Evolutionary conservation across 1,140 invertebrate species (phyloP).

Genomic region (Drosophila simulans): DNA sequence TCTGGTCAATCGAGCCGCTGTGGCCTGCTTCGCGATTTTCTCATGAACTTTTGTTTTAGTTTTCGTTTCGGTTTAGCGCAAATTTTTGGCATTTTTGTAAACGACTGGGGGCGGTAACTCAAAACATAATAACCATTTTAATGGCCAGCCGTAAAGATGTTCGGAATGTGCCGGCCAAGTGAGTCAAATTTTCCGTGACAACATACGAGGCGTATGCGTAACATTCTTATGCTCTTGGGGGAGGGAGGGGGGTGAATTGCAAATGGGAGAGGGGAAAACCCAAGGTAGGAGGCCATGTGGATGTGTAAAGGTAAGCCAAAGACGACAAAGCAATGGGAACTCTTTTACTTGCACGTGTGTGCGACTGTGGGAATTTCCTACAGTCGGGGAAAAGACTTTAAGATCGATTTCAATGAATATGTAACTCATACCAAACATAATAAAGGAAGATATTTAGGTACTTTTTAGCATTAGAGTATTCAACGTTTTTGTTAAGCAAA

Average conservation of each 20-base stretch:
- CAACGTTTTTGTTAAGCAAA: too few species aligned
- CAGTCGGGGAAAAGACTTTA: conserved; percentile 6
- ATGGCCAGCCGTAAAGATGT: conserved; percentile 35
- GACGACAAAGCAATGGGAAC: conserved; percentile 51
- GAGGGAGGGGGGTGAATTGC: background rate
- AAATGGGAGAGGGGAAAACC: background rate
- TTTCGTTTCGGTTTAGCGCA: background rate
- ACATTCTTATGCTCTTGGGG: conserved; percentile 36
- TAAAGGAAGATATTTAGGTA: too few species aligned
- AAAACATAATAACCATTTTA: conserved; percentile 19
- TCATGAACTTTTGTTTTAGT: conserved; percentile 9
- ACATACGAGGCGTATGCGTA: conserved; percentile 48
- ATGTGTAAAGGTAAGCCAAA: conserved; percentile 40
- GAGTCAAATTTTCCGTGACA: conserved; percentile 32
- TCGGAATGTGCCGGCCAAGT: conserved; percentile 31
- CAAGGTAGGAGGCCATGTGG: conserved; percentile 38
- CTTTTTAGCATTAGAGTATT: too few species aligned
- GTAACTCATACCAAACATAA: too few species aligned
- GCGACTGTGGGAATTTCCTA: conserved; percentile 26
- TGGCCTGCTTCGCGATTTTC: conserved; percentile 28
- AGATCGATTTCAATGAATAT: too few species aligned
- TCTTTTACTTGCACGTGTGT: conserved; percentile 32
- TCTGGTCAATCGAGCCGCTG: conserved; percentile 42
- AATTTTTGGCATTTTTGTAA: conserved; percentile 13
- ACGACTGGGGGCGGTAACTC: background rate